Conservation (phyloP, 2,797 vertebrate genomes). For the Betta splendens region DNA sequence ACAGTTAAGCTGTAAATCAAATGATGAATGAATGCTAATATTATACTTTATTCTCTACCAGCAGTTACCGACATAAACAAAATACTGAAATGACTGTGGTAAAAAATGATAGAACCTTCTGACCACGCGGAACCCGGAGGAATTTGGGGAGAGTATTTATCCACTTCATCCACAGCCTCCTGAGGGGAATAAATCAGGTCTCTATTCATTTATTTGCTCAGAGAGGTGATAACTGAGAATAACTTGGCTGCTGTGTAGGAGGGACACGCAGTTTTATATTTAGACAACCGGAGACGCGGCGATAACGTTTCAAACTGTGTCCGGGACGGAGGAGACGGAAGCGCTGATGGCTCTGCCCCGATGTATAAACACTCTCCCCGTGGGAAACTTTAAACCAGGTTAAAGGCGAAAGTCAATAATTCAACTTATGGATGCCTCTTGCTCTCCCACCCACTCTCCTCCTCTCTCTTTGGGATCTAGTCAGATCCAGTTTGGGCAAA, state of each 20-base stretch:
- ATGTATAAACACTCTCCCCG: not conserved
- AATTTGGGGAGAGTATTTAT: too few relatives aligned
- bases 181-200: not conserved
- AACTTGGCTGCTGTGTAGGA: conserved; percentile 26
- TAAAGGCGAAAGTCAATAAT: not conserved
- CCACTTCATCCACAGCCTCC: too few relatives aligned
- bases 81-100: too few relatives aligned
- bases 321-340: not conserved
- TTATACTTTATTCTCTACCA: too few relatives aligned
- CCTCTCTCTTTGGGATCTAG: conserved; percentile 55
- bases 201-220: not conserved
- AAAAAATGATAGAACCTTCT: not conserved
- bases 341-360: conserved; percentile 5
- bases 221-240: conserved; percentile 17
- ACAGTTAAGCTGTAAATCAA: too few relatives aligned
- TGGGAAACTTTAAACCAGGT: conserved; percentile 1
- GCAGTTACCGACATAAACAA: too few relatives aligned
- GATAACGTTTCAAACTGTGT: conserved; percentile 44
- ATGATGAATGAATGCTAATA: too few relatives aligned
- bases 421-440: conserved; percentile 1
- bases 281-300: conserved; percentile 44
- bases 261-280: conserved; percentile 53
- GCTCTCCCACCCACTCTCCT: not conserved
- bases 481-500: conserved; percentile 70
- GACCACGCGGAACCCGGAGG: not conserved